Base-by-base conservation (phyloP, 92 coral and sea anemone genomes). In the Ricordea florida region DNA sequence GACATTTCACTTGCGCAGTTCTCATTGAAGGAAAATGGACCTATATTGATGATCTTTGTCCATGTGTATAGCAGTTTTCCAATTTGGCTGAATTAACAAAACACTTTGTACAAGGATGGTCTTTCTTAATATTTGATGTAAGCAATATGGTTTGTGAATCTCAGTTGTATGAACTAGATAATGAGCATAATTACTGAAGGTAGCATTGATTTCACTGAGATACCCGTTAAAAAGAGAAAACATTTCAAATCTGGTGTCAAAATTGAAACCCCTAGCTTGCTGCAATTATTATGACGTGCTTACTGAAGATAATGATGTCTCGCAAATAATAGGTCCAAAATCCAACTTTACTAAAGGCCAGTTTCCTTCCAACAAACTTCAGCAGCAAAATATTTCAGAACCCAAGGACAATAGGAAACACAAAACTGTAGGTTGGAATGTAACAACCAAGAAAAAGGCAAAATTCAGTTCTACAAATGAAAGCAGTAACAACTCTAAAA, bases 11-110 rank as follows among this genome's bases (percentile, higher is more conserved):
- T 23, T 59, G 66, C 16, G 66, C 66, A 59, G 14, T 59, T 59
- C 43, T 59, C 18, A 59, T 35, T 59, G 28, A 14, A 63, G 62
- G n/a, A 49, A 78, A 78, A 63, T 78, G 84, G 84, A 65, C 65
- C 9, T 78, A 63, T 53, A 20, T 78, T 32, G 76, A 78, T 78
- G 76, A 78, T 15, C 20, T 78, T 18, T 50, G 66, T 40, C 13
- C 55, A 1, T 18, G 33, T 78, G 76, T 78, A 41, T 64, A 63
- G 38, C 42, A 78, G 34, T 78, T 78, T 55, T 22, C 65, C 37
- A 64, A 41, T 15, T 51, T 42, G 15, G n/a, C 32, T 15, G 29
- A 30, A 27, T 44, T 44, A 13, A 59, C 24, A 42, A 45, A 16
- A 14, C 62, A 76, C 10, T 60, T 76, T 76, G 4, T 46, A 28